Evolutionary conservation across 2,797 vertebrate species (phyloP), one percentile per base, ranked within the genome.

Genomic region (Micrastur ruficollis): DNA sequence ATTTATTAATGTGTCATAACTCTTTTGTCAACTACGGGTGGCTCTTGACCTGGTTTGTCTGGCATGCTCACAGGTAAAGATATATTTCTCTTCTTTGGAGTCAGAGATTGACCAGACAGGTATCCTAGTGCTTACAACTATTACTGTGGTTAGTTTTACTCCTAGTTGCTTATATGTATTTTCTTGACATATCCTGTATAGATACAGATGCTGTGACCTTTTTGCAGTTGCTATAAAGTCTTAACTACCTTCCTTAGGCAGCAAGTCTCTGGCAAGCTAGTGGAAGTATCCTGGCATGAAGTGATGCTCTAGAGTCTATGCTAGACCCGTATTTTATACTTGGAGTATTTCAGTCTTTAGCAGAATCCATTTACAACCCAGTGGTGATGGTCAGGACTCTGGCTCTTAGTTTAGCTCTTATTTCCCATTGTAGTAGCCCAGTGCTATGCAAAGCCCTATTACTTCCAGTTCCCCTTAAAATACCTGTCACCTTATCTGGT

Each of bases 401-500:
- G 52, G 29, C 9, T 79, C 34, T 67, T 36, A 23, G 12, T 59
- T 84, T 25, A 36, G 14, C 16, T 38, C 40, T 31, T 79, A 21
- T 20, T 63, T 81, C 12, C 44, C 23, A 6, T 32, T 23, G 17
- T 53, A 47, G 12, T 11, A 59, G 8, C 10, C 9, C 31, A 10
- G 32, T 20, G 21, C 42, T 29, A 22, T 0, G 2, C 1, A 2
- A 22, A 62, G n/a, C 11, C 5, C 21, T 29, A 1, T 6, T 59
- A 21, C 42, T 76, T 36, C 40, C 36, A 56, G 9, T 32, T 85
- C 14, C 11, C 31, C 26, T 65, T 85, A 22, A 80, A 47, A 75
- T 12, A 34, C 5, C 49, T 42, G 34, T 16, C 5, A 44, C 21
- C 9, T 56, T 32, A 11, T 16, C 16, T 83, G 46, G 7, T 44